Conservation (phyloP, 2,113 vertebrate species). For the Corydoras maculifer region DNA sequence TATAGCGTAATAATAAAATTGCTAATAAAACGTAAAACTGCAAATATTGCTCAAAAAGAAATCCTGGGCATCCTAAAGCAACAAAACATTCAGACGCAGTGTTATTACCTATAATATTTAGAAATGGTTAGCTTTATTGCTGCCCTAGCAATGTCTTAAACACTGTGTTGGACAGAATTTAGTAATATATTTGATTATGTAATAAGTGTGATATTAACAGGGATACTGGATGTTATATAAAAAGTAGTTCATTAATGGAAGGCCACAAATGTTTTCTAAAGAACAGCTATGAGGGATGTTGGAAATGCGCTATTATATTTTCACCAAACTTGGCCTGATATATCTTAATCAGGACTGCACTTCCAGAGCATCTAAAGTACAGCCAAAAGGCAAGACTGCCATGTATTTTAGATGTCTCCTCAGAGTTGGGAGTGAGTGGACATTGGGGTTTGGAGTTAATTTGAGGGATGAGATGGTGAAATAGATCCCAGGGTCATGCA, state of each 20-base stretch:
- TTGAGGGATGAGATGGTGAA: constrained; percentile 4
- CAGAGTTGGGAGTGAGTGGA: not conserved
- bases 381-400: constrained; percentile 35
- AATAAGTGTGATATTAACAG: not conserved
- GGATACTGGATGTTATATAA: not conserved
- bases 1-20: no score
- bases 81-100: no score
- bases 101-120: no score
- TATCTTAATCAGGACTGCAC: constrained; percentile 16
- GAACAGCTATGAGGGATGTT: constrained; percentile 11
- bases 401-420: constrained; percentile 15
- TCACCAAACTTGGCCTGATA: constrained; percentile 24
- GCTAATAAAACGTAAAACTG: no score
- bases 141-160: no score
- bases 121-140: no score
- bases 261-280: constrained; percentile 27
- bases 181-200: no score
- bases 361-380: constrained; percentile 29
- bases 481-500: constrained; percentile 10
- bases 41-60: no score
- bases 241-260: not conserved
- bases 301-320: constrained; percentile 20
- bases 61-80: no score
- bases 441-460: constrained; percentile 1
- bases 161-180: no score